phyloP scores from a whole-genome alignment of 2,113 vertebrate genomes.

The Eptatretus burgeri region DNA sequence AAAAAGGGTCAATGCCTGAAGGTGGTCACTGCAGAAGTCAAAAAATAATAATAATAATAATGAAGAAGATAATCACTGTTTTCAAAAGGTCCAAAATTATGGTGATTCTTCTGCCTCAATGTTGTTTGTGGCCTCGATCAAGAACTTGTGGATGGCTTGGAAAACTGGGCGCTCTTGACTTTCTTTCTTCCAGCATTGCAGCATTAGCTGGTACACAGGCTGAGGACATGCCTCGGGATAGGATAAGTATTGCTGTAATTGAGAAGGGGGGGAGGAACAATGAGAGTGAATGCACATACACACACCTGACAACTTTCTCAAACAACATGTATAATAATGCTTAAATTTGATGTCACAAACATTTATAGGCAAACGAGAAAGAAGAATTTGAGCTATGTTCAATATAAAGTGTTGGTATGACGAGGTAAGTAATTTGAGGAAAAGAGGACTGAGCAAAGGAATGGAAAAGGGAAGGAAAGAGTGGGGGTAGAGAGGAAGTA shows the following conservation, averaged over 20 bases:
- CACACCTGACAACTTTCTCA: background rate
- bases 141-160: background rate
- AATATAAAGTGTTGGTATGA: background rate
- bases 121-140: background rate
- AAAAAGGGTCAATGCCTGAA: too few species aligned
- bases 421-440: background rate
- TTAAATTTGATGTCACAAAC: background rate
- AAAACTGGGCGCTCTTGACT: background rate
- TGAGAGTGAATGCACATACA: background rate
- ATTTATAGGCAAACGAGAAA: background rate
- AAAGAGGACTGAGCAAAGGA: too few species aligned
- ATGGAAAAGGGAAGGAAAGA: too few species aligned
- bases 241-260: background rate
- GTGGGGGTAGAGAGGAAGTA: too few species aligned
- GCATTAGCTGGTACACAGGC: background rate
- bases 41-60: too few species aligned
- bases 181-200: background rate
- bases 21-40: too few species aligned
- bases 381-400: background rate
- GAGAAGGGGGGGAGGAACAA: background rate
- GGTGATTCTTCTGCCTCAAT: too few species aligned
- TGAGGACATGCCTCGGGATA: background rate
- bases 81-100: too few species aligned
- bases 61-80: too few species aligned
- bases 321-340: background rate